Evolutionary conservation across 1,140 invertebrate species (phyloP), one percentile per base, ranked within the genome.

Genomic region (Aricia agestis): DNA sequence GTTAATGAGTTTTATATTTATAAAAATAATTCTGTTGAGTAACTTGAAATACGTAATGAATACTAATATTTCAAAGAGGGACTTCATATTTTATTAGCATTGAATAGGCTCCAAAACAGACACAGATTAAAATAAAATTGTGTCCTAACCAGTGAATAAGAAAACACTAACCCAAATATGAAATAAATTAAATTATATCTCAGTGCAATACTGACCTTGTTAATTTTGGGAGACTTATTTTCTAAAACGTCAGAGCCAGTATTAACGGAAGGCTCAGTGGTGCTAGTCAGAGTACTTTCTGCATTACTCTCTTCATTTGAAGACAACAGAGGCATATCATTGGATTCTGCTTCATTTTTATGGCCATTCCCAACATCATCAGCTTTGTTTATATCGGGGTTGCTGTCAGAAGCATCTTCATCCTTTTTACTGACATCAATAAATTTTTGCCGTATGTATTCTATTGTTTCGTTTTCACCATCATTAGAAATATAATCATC

Each of bases 401-500:
- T 79, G 67, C 78, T 67, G 72, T 83, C 81, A 74, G 73, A 66
- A 67, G 74, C 79, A 61, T 71, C 78, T 76, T 82, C 80, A 69
- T 81, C 76, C 68, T 77, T 73, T 73, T 74, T 79, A 75, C 85
- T 74, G 91, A 76, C 80, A 70, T 94, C 90, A 69, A 94, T 93
- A 85, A 93, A 74, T 92, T 74, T 81, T 77, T 95, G 92, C 69
- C 94, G 93, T 78, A 94, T 91, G 84, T 92, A 92, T 80, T 94
- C 93, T 79, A 96, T 92, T 78, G 93, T 92, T 42, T 93, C 92
- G 72, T 91, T 85, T 73, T 92, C 87, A n/a, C 94, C 94, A 81
- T 96, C 95, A 88, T 97, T 96, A 74, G 95, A 93, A 32, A 96
- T 94, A 93, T 95, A 97, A 74, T 96, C 95, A 92, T 97, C 95